Percentiles rank a stretch among this genome's conserved stretches.
Evolutionary conservation across 2,888 invertebrate species (phyloP).

Genomic region (Schrankia costaestrigalis): DNA sequence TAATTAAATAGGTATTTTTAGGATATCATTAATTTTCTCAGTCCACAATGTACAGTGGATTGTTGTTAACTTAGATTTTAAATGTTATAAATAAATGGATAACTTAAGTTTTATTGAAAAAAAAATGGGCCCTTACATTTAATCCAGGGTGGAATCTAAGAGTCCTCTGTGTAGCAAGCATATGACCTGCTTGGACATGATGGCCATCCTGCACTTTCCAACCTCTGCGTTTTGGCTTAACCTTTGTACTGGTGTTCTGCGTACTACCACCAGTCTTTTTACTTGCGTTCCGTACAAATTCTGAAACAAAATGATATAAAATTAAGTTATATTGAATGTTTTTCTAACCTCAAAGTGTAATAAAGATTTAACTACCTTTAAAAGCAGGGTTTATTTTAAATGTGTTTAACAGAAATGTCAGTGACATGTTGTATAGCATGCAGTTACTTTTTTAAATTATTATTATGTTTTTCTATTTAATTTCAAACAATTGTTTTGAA

Average conservation of each 20-base stretch:
- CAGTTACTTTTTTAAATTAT: neutral
- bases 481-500: neutral
- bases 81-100: too few relatives aligned
- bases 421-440: constrained; percentile 32
- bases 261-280: constrained; percentile 89
- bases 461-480: neutral
- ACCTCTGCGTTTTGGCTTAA: constrained; percentile 88
- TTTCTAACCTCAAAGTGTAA: constrained; percentile 9
- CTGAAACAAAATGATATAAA: too few relatives aligned
- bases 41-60: too few relatives aligned
- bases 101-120: too few relatives aligned
- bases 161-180: constrained; percentile 85
- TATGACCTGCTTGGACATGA: constrained; percentile 83
- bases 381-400: constrained; percentile 30
- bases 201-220: constrained; percentile 88
- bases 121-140: constrained; percentile 80
- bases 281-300: constrained; percentile 72
- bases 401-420: constrained; percentile 27
- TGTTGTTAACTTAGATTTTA: too few relatives aligned
- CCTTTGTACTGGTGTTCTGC: constrained; percentile 83
- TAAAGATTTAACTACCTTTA: constrained; percentile 32
- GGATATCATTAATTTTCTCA: too few relatives aligned
- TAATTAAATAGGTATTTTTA: too few relatives aligned
- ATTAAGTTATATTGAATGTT: too few relatives aligned
- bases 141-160: constrained; percentile 90